phyloP scores from a whole-genome alignment of 2,113 vertebrate genomes.

The Xerus inauris region DNA sequence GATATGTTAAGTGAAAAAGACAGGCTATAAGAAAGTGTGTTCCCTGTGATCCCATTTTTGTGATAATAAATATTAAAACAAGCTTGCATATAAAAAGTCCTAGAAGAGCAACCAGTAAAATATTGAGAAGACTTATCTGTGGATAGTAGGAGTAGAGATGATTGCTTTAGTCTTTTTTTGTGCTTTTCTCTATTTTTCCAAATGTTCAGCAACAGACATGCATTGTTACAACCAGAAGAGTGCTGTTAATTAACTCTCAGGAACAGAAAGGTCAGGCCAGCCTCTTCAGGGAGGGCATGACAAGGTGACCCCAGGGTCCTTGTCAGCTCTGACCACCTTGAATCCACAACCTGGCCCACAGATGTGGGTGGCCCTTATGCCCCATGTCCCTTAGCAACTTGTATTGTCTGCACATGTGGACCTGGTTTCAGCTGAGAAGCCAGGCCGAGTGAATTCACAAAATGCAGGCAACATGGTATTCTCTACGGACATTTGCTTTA shows the following conservation, averaged over 20 bases:
- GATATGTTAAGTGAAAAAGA: not conserved
- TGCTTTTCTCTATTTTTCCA: slow-evolving; percentile 2
- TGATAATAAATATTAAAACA: not conserved
- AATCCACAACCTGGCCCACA: not conserved
- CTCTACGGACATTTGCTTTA: accelerated
- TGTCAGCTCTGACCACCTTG: not conserved
- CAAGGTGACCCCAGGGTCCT: not conserved
- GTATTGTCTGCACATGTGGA: not conserved
- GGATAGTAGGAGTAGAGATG: not conserved
- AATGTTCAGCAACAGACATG: not conserved
- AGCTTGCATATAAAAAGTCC: not conserved
- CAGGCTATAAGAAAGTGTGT: not conserved
- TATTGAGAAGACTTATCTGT: not conserved
- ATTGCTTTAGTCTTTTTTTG: not conserved
- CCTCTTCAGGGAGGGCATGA: not conserved
- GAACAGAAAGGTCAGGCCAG: not conserved
- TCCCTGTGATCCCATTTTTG: not conserved
- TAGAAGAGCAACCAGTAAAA: not conserved
- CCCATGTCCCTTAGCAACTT: too few species aligned
- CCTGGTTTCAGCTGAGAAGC: not conserved
- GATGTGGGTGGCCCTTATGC: not conserved
- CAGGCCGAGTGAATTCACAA: not conserved
- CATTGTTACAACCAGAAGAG: not conserved
- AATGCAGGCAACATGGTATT: accelerated
- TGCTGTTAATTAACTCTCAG: not conserved